These are phyloP conservation scores for Pseudomyrmex cubaensis DNA, from an alignment of 1,140 invertebrate genomes.

Conservation along the genomic window DNA sequence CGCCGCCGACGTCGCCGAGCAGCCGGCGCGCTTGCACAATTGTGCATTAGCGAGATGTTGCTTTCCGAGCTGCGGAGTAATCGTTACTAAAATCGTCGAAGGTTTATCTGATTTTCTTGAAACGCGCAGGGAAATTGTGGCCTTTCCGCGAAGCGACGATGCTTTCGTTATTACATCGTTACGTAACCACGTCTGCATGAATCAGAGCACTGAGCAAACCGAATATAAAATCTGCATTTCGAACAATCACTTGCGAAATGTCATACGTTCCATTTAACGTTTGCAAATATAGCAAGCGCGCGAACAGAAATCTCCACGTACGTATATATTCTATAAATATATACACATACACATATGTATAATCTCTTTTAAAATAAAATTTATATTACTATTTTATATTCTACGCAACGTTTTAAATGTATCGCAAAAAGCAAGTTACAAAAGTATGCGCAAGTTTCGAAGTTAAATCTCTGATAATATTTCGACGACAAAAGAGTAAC, in stretches of 20 bases:
- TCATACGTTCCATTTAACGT: slow-evolving; percentile 6
- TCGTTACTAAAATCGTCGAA: slow-evolving; percentile 55
- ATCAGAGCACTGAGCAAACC: slow-evolving; percentile 8
- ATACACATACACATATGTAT: too few relatives aligned
- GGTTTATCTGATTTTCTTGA: slow-evolving; percentile 57
- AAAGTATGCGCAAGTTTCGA: background rate
- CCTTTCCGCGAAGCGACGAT: slow-evolving; percentile 1
- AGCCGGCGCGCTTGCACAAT: slow-evolving; percentile 57
- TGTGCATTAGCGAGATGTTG: slow-evolving; percentile 55
- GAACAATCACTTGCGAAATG: slow-evolving; percentile 11
- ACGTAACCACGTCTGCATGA: slow-evolving; percentile 22
- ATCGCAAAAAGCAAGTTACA: background rate
- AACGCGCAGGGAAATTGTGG: slow-evolving; percentile 33
- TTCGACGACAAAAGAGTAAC: background rate
- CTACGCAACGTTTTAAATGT: too few relatives aligned
- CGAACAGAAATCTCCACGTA: background rate
- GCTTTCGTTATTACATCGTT: slow-evolving; percentile 52
- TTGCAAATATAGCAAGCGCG: background rate
- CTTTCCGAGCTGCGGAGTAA: slow-evolving; percentile 30
- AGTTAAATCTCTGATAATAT: slow-evolving; percentile 18
- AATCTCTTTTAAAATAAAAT: background rate
- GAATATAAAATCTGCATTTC: slow-evolving; percentile 43
- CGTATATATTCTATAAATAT: background rate
- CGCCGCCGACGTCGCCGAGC: slow-evolving; percentile 39
- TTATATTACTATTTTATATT: background rate